Percentiles rank a stretch among this genome's conserved stretches.
Conservation (phyloP, 2,888 invertebrate species). For the Mycogona germanica region DNA sequence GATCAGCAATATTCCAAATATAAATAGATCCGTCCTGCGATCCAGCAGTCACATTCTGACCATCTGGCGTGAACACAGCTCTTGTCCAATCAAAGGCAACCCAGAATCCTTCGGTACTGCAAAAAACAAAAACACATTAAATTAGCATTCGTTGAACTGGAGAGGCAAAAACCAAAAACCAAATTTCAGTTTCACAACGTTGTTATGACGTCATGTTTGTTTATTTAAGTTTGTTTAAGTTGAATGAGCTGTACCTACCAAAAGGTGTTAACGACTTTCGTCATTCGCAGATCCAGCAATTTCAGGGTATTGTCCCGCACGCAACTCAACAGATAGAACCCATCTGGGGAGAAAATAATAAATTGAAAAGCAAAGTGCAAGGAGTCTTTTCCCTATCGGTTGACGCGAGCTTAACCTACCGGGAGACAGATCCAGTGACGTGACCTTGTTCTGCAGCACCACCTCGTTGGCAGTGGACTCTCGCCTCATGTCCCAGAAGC, state of each 20-base stretch:
- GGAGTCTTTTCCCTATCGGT: too few species aligned
- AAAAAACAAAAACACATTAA: slow-evolving; percentile 21
- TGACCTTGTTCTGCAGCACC: slow-evolving; percentile 80
- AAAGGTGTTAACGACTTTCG: slow-evolving; percentile 77
- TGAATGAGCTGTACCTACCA: slow-evolving; percentile 57
- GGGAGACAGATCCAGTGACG: slow-evolving; percentile 83
- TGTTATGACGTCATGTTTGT: too few species aligned
- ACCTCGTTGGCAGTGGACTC: slow-evolving; percentile 62
- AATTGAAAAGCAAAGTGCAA: slow-evolving; percentile 23
- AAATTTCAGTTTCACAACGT: too few species aligned
- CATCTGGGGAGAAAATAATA: slow-evolving; percentile 60
- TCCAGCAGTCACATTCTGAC: slow-evolving; percentile 77
- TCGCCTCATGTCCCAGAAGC: slow-evolving; percentile 89
- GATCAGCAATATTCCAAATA: slow-evolving; percentile 75
- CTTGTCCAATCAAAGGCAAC: slow-evolving; percentile 90
- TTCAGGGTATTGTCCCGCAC: slow-evolving; percentile 91
- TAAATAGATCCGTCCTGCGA: slow-evolving; percentile 82
- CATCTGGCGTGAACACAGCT: slow-evolving; percentile 84
- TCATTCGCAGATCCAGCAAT: slow-evolving; percentile 87
- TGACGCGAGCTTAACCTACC: slow-evolving; percentile 44
- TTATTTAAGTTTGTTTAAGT: too few species aligned
- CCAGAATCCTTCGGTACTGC: slow-evolving; percentile 88
- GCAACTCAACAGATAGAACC: slow-evolving; percentile 77
- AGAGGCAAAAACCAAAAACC: too few species aligned
- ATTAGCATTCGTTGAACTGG: neutral